Percentiles rank a stretch among this genome's conserved stretches.
Conservation (phyloP, 2,113 vertebrate genomes). For the Vicugna pacos region DNA sequence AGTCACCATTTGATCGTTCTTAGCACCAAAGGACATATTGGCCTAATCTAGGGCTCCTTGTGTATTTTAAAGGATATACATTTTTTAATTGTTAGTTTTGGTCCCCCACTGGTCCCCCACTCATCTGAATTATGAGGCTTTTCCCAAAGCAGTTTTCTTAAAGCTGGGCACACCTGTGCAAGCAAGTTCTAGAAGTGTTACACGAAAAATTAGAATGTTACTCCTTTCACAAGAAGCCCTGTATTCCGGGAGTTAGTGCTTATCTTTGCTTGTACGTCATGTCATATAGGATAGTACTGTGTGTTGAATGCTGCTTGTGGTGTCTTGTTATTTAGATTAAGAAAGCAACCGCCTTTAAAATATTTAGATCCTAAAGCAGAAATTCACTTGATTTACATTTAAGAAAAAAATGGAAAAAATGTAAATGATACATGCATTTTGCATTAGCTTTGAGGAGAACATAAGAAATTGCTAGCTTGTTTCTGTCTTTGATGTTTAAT, state of each 20-base stretch:
- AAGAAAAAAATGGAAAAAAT: background rate
- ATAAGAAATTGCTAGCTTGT: background rate
- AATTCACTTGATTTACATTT: slow-evolving; percentile 30
- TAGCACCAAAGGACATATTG: background rate
- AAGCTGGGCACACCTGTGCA: background rate
- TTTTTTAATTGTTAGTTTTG: background rate
- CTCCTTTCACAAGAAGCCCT: background rate
- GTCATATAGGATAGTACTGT: background rate
- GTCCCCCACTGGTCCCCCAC: no score
- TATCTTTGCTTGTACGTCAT: background rate
- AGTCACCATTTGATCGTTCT: background rate
- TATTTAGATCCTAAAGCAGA: slow-evolving; percentile 35
- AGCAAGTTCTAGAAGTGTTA: background rate
- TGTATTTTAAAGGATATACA: background rate
- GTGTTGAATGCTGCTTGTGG: background rate
- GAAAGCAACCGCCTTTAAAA: background rate
- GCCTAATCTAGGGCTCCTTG: background rate
- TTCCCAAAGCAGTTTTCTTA: slow-evolving; percentile 20
- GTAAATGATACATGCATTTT: background rate
- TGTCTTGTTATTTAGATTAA: slow-evolving; percentile 21
- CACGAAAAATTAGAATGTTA: background rate
- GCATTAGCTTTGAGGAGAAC: background rate
- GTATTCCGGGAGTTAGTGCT: background rate
- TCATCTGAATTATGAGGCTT: background rate
- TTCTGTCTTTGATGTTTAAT: background rate